Conservation (phyloP, 2,797 vertebrate species). For the Lacerta bilineata region DNA sequence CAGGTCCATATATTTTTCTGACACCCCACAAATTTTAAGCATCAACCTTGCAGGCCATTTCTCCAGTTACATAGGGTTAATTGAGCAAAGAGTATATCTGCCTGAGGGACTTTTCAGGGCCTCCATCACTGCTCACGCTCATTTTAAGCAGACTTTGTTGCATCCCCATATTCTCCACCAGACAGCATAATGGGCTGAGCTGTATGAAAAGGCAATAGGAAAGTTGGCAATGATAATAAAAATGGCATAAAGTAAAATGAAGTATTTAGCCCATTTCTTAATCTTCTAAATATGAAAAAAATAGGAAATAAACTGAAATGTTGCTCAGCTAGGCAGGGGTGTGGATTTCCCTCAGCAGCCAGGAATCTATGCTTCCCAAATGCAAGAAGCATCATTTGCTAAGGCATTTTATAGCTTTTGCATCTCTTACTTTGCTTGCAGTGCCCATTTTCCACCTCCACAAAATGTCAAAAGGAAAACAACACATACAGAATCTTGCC, state of each 20-base stretch:
- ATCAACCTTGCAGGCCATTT: background rate
- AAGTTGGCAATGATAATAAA: background rate
- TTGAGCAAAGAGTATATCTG: background rate
- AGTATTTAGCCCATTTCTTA: background rate
- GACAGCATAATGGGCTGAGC: background rate
- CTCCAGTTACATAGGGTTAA: background rate
- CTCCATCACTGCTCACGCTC: background rate
- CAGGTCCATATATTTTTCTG: background rate
- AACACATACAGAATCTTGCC: background rate
- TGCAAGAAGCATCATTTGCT: background rate
- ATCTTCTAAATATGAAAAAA: background rate
- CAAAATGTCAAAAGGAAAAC: background rate
- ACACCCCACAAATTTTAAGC: background rate
- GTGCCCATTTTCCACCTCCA: background rate
- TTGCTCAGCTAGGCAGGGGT: too few relatives aligned
- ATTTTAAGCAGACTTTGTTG: conserved; percentile 4
- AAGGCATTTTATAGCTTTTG: background rate
- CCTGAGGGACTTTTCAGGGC: background rate
- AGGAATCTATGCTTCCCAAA: background rate
- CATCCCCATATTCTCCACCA: background rate
- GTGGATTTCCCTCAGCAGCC: background rate
- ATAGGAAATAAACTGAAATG: too few relatives aligned
- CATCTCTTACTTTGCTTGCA: conserved; percentile 2
- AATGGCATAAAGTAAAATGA: background rate
- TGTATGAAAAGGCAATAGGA: background rate